Percentiles rank a stretch among this genome's conserved stretches.
phyloP scores from a whole-genome alignment of 2,797 vertebrate species.

The Falco rusticolus region DNA sequence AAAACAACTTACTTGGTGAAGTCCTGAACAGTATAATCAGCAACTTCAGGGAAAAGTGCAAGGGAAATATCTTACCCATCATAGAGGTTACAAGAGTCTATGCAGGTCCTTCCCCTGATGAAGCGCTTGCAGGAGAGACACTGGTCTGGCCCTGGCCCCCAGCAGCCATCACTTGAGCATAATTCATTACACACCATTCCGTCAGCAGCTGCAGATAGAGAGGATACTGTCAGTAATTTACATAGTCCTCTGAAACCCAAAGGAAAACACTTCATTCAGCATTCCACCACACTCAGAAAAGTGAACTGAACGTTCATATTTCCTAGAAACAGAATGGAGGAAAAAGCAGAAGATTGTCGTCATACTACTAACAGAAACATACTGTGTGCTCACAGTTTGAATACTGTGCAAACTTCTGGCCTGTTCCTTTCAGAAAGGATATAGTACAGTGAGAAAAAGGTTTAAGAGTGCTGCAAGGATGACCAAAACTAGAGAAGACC shows the following conservation, averaged over 20 bases:
- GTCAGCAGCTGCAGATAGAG: conserved; percentile 82
- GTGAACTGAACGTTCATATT: accelerated
- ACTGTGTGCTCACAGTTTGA: not conserved
- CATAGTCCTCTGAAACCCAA: not conserved
- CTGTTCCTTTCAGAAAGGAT: not conserved
- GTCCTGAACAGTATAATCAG: not conserved
- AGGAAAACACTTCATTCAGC: not conserved
- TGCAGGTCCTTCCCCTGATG: conserved; percentile 88
- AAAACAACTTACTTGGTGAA: not conserved
- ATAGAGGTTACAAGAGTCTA: conserved; percentile 91
- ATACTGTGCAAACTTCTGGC: not conserved
- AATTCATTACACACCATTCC: conserved; percentile 90
- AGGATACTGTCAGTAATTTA: not conserved
- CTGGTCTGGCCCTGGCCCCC: conserved; percentile 94
- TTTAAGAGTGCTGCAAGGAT: not conserved
- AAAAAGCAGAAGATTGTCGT: not conserved
- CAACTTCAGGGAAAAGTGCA: not conserved
- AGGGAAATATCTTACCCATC: conserved; percentile 82
- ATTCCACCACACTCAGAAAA: accelerated
- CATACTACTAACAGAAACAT: not conserved
- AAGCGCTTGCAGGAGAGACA: conserved; percentile 92
- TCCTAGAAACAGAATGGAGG: not conserved
- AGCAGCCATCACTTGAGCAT: conserved; percentile 92
- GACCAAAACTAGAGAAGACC: not conserved
- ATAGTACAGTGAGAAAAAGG: not conserved